Conservation (phyloP, 2,888 invertebrate species). For the Chloroclysta siterata region DNA sequence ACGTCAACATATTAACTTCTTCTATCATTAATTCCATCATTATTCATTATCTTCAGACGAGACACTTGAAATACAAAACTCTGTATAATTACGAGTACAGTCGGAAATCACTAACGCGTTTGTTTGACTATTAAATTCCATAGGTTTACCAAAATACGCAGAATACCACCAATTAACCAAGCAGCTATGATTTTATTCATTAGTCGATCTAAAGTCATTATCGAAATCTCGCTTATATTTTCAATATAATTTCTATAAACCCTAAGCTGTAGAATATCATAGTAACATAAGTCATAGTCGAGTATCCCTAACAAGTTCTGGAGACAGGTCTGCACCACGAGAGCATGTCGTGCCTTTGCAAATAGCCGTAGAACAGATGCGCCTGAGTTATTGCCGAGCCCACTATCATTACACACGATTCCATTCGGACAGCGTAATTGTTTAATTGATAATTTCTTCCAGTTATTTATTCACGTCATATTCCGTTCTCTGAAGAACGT, state of each 20-base stretch:
- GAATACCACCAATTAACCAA: not conserved
- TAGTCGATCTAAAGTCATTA: too few species aligned
- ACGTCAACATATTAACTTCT: too few species aligned
- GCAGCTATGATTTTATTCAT: too few species aligned
- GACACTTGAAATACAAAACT: too few species aligned
- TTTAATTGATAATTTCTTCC: constrained; percentile 86
- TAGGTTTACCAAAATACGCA: too few species aligned
- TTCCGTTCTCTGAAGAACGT: constrained; percentile 71
- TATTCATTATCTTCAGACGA: too few species aligned
- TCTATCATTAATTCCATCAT: too few species aligned
- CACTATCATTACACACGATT: constrained; percentile 86
- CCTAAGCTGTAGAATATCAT: constrained; percentile 7
- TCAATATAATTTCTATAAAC: not conserved
- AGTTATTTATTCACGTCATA: constrained; percentile 85
- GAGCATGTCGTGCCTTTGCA: constrained; percentile 80
- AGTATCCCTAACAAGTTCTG: constrained; percentile 29
- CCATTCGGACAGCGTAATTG: constrained; percentile 86
- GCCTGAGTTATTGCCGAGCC: constrained; percentile 82
- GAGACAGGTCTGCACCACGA: constrained; percentile 40
- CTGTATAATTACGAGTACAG: too few species aligned
- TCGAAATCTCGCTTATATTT: not conserved
- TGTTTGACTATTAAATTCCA: too few species aligned
- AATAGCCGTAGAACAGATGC: constrained; percentile 84
- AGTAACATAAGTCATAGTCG: constrained; percentile 24
- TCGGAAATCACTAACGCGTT: too few species aligned